Evolutionary conservation across 2,888 invertebrate genomes (phyloP).

Genomic region (Cheilosia scutellata): DNA sequence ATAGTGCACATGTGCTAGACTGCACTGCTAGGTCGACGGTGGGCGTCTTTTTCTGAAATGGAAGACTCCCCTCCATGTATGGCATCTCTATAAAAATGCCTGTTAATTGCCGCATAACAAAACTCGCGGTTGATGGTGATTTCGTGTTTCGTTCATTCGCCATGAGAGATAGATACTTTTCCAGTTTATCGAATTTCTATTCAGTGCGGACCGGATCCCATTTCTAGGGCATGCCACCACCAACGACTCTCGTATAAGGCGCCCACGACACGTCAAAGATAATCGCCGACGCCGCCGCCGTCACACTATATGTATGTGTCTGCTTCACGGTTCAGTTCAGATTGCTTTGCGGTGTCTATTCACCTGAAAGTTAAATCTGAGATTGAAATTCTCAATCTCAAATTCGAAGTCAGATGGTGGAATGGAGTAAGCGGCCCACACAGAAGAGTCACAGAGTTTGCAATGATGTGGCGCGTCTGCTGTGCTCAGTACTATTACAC

Average conservation of each 20-base stretch:
- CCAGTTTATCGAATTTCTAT: constrained; percentile 58
- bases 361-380: constrained; percentile 24
- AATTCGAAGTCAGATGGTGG: constrained; percentile 9
- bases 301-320: constrained; percentile 18
- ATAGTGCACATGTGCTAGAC: neutral
- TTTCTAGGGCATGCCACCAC: constrained; percentile 64
- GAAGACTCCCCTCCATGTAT: constrained; percentile 42
- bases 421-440: constrained; percentile 30
- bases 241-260: constrained; percentile 36
- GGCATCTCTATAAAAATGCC: constrained; percentile 10
- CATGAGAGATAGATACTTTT: constrained; percentile 25
- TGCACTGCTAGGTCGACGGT: neutral
- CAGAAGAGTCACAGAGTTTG: constrained; percentile 21
- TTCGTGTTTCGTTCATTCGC: constrained; percentile 23
- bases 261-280: constrained; percentile 64
- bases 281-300: constrained; percentile 27
- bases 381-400: constrained; percentile 9
- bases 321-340: constrained; percentile 29
- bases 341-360: constrained; percentile 25
- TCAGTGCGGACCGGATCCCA: constrained; percentile 42
- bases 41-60: constrained; percentile 33
- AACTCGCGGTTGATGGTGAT: constrained; percentile 17
- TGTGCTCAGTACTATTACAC: neutral
- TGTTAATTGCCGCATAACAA: constrained; percentile 35
- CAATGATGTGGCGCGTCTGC: neutral